phyloP scores from a whole-genome alignment of 2,888 invertebrate genomes.

The Heliconius hortense region DNA sequence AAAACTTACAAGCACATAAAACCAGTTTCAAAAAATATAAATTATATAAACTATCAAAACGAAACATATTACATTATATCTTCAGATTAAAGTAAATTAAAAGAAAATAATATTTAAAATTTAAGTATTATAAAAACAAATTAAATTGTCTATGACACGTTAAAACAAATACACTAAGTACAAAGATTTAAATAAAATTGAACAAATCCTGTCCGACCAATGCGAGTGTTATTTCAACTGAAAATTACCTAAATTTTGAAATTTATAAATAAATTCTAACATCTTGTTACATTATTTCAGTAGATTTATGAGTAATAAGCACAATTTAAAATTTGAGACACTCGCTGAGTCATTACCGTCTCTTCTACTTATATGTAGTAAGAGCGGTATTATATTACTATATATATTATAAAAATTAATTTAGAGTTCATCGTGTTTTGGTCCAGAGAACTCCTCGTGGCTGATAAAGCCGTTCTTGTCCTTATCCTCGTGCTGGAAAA shows the following conservation, averaged over 20 bases:
- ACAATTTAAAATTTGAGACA: conserved; percentile 3
- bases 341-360: conserved; percentile 17
- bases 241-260: neutral
- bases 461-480: conserved; percentile 98
- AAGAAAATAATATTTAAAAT: neutral
- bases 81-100: neutral
- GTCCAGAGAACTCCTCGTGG: conserved; percentile 97
- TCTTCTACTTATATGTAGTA: neutral
- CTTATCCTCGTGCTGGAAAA: conserved; percentile 98
- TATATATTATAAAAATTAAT: conserved; percentile 12
- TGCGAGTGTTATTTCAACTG: conserved; percentile 8
- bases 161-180: conserved; percentile 13
- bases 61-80: conserved; percentile 1
- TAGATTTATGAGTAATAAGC: neutral
- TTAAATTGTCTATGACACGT: conserved; percentile 9
- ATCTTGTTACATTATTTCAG: too few species aligned
- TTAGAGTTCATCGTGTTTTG: conserved; percentile 98
- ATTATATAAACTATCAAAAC: conserved; percentile 11
- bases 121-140: neutral
- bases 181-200: conserved; percentile 8
- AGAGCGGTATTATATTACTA: conserved; percentile 1
- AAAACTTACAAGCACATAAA: too few species aligned
- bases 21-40: neutral
- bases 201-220: neutral
- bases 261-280: neutral